Base-by-base conservation (phyloP, 2,797 vertebrate genomes). In the Mormyrops boulengeri region DNA sequence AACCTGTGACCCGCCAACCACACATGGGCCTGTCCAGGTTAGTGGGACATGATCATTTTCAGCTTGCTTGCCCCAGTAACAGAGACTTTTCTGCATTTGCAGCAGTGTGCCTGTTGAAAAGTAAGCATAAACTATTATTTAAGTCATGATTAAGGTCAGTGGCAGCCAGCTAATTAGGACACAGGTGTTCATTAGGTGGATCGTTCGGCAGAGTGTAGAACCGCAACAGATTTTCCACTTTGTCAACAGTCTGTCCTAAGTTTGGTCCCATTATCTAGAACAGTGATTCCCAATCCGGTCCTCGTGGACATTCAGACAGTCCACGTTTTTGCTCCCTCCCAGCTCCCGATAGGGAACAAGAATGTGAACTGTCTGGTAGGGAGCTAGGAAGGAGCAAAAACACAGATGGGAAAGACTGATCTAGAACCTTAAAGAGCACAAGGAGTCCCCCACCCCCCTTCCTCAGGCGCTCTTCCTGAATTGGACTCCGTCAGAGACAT, bases 41-140 rank as follows among this genome's bases (percentile, higher is more conserved):
- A 87, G 14, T 38, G 52, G 22, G 50, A 22, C 44, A 85, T 19
- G n/a, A 17, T 85, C 8, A n/a, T 87, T 30, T 86, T 26, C 49
- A 50, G 47, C 26, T 52, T 50, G 8, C 3, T 22, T 49, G 49
- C 49, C 49, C 47, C 7, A 2, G n/a, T n/a, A 19, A n/a, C 60
- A 41, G 62, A 87, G 88, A 88, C 91, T 92, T 92, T 84, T 88
- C 88, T 91, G 92, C 91, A 91, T 47, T 89, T 92, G 91, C 91
- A 87, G 89, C 41, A 88, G 85, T 90, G 91, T 53, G 62, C 90
- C 92, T 91, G 91, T 91, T 90, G 93, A 94, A 94, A 93, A 92
- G 91, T 93, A 92, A 94, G 93, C 92, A 90, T 90, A 93, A 96
- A 96, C 93, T 95, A 96, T 96, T 96, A 96, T 96, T 96, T 92